Percentiles rank a stretch among this genome's conserved stretches.
Conservation (phyloP, 2,888 invertebrate genomes). For the Plebejus melissa region DNA sequence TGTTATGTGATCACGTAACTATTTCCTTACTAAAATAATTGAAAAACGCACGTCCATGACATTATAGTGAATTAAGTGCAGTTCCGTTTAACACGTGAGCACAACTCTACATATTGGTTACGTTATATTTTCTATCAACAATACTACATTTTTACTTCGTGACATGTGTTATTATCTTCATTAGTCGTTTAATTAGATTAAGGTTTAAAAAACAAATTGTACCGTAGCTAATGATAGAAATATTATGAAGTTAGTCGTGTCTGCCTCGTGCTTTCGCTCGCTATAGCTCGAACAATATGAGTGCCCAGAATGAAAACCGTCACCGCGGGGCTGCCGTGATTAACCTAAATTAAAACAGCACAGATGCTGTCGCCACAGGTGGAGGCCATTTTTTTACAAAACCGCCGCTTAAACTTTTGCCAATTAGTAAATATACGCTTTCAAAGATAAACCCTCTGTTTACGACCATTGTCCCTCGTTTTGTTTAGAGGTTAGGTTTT, state of each 20-base stretch:
- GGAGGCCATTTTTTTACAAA: background rate
- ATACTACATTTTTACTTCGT: background rate
- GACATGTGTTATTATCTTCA: background rate
- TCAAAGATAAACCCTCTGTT: background rate
- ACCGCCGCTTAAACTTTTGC: background rate
- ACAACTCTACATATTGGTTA: background rate
- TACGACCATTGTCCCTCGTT: background rate
- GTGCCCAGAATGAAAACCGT: background rate
- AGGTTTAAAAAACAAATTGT: background rate
- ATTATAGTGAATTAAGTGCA: background rate
- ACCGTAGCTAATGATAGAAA: background rate
- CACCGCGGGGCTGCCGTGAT: slow-evolving; percentile 4
- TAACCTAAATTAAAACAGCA: slow-evolving; percentile 17
- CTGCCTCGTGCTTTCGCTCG: background rate
- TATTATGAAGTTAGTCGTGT: background rate
- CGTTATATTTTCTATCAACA: background rate
- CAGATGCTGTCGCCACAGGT: background rate
- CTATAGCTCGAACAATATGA: background rate
- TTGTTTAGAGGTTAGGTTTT: background rate
- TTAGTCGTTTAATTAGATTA: background rate
- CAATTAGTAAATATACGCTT: background rate
- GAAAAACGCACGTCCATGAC: slow-evolving; percentile 17
- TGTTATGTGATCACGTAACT: slow-evolving; percentile 22
- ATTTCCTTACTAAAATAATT: slow-evolving; percentile 20
- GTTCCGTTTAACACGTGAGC: slow-evolving; percentile 13